Conservation (phyloP, 2,888 invertebrate genomes). For the Nomada hirtipes region DNA sequence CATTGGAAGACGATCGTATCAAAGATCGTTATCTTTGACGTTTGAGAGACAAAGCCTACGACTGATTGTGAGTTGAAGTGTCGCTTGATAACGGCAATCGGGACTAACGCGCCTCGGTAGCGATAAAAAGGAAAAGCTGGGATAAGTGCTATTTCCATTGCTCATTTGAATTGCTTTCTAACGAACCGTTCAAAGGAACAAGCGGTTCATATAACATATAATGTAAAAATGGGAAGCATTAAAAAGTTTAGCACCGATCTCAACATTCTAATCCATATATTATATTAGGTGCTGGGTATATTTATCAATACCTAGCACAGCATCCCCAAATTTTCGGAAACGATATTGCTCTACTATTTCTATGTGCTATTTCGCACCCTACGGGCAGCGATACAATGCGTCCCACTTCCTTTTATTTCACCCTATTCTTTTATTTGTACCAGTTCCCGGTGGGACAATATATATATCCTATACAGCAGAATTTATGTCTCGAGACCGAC, state of each 20-base stretch:
- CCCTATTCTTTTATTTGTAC: neutral
- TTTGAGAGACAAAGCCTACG: constrained; percentile 26
- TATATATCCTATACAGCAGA: neutral
- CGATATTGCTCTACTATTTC: neutral
- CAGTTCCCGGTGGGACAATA: neutral
- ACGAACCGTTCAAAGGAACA: neutral
- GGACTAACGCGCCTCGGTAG: neutral
- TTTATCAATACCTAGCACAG: neutral
- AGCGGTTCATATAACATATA: neutral
- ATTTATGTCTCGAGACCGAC: neutral
- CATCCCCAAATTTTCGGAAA: neutral
- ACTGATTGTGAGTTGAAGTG: constrained; percentile 3
- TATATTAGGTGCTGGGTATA: neutral
- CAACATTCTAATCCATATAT: neutral
- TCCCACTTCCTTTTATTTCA: neutral
- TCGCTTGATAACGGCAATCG: constrained; percentile 32
- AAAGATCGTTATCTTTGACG: constrained; percentile 42
- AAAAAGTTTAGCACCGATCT: neutral
- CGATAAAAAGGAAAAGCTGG: constrained; percentile 4
- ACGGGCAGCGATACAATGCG: neutral
- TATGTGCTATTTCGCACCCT: neutral
- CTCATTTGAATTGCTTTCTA: neutral
- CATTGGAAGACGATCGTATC: constrained; percentile 14
- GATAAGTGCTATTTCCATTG: constrained; percentile 24
- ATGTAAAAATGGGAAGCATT: neutral